These are phyloP conservation scores for Muscidifurax raptorellus DNA, from an alignment of 1,140 invertebrate species.

Conservation along the genomic window DNA sequence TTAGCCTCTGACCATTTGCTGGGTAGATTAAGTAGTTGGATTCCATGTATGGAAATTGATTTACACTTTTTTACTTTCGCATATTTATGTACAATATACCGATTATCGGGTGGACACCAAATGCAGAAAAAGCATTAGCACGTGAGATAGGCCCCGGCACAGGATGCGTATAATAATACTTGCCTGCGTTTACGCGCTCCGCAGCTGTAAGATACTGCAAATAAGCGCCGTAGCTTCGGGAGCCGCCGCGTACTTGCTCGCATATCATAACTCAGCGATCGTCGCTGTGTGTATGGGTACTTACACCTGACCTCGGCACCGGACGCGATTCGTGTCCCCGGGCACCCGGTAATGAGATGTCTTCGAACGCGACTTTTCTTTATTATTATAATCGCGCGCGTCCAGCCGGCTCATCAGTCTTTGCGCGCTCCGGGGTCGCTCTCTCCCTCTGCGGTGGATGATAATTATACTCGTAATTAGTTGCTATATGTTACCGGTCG, in stretches of 20 bases:
- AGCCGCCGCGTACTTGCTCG: slow-evolving; percentile 3
- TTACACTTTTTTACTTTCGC: no score
- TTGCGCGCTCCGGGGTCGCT: background rate
- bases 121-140: slow-evolving; percentile 9
- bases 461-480: slow-evolving; percentile 43
- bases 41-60: no score
- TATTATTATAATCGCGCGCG: slow-evolving; percentile 59
- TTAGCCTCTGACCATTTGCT: slow-evolving; percentile 12
- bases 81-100: no score
- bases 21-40: background rate
- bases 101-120: background rate
- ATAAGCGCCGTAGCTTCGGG: slow-evolving; percentile 14
- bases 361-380: slow-evolving; percentile 57
- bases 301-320: slow-evolving; percentile 33
- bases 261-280: slow-evolving; percentile 15
- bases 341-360: slow-evolving; percentile 61
- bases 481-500: slow-evolving; percentile 35
- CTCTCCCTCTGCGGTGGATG: background rate
- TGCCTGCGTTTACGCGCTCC: background rate
- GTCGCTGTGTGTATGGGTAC: background rate
- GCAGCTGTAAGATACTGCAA: slow-evolving; percentile 43
- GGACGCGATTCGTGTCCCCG: slow-evolving; percentile 34
- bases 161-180: background rate
- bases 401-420: slow-evolving; percentile 53
- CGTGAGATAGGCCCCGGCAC: slow-evolving; percentile 24